Conservation (phyloP, 2,888 invertebrate genomes). For the Sinodicranocentrus sp. region DNA sequence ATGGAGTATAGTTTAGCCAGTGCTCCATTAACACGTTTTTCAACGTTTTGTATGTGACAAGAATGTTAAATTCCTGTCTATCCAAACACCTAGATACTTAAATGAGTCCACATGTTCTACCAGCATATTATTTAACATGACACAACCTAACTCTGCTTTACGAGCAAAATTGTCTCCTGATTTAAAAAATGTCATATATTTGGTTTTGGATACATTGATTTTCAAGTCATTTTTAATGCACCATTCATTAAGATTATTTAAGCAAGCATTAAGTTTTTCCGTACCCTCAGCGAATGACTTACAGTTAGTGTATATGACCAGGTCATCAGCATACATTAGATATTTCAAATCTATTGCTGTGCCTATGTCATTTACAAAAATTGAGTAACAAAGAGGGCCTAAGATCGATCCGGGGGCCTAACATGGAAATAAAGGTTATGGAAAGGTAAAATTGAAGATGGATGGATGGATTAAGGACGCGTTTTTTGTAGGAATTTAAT, state of each 20-base stretch:
- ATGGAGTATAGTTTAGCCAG: constrained; percentile 18
- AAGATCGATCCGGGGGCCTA: constrained; percentile 35
- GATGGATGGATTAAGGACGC: too few relatives aligned
- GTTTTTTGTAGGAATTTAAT: too few relatives aligned
- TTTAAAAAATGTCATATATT: constrained; percentile 44
- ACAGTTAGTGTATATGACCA: constrained; percentile 7
- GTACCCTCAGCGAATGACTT: neutral
- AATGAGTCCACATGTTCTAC: constrained; percentile 29
- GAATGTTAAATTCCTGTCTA: constrained; percentile 27
- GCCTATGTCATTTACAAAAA: constrained; percentile 31
- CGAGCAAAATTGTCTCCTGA: neutral
- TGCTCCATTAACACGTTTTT: constrained; percentile 15
- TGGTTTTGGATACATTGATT: constrained; percentile 49
- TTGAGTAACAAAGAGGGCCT: constrained; percentile 16
- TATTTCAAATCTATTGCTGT: neutral
- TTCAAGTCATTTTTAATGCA: constrained; percentile 27
- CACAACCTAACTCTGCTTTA: neutral
- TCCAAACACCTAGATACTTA: constrained; percentile 52
- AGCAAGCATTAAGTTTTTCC: neutral
- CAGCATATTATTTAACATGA: neutral
- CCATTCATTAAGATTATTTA: neutral
- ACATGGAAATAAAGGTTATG: too few relatives aligned
- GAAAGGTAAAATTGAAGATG: too few relatives aligned
- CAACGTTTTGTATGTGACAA: constrained; percentile 38
- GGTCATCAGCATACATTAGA: constrained; percentile 20